Evolutionary conservation across 1,140 invertebrate species (phyloP), one percentile per base, ranked within the genome.

Genomic region (Vanessa tameamea): DNA sequence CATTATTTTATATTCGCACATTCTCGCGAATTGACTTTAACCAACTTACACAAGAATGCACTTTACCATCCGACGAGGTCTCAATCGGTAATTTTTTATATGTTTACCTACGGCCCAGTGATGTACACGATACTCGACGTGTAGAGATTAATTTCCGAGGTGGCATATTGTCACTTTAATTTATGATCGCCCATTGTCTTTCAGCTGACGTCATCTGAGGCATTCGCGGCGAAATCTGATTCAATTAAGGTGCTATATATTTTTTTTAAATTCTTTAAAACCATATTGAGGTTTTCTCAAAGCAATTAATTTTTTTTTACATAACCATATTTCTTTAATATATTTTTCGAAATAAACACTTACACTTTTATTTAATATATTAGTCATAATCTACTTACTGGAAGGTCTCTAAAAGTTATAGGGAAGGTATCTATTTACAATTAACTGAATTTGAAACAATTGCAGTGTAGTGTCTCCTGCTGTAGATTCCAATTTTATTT

Each of bases 161-260:
- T 89, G 88, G 85, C 88, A 86, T 85, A 87, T 87, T 90, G 87
- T 86, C 88, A 92, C 85, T 83, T 84, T 87, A 84, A 92, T 92
- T 89, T 91, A 92, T 88, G 85, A 90, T 89, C 84, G 69, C 73
- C 86, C 87, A 90, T 92, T 92, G 89, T 92, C 82, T 90, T 82
- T 77, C 81, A 78, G 78, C 77, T 92, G 89, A 89, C 88, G 84
- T 91, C 87, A 90, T 82, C 78, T 79, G 75, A 78, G 81, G 81
- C 80, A 85, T 80, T 79, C 73, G 72, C 69, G 78, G 79, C 79
- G 76, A 79, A 81, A 83, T 87, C 83, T 77, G 82, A 85, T 86
- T 87, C 76, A 80, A 85, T 88, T 80, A 78, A 78, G 78, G 75
- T 77, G 59, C 64, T 69, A 26, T 61, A 66, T 66, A 59, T 72